These are phyloP conservation scores for Tortrix viridana DNA, from an alignment of 2,888 invertebrate species.

Conservation along the genomic window DNA sequence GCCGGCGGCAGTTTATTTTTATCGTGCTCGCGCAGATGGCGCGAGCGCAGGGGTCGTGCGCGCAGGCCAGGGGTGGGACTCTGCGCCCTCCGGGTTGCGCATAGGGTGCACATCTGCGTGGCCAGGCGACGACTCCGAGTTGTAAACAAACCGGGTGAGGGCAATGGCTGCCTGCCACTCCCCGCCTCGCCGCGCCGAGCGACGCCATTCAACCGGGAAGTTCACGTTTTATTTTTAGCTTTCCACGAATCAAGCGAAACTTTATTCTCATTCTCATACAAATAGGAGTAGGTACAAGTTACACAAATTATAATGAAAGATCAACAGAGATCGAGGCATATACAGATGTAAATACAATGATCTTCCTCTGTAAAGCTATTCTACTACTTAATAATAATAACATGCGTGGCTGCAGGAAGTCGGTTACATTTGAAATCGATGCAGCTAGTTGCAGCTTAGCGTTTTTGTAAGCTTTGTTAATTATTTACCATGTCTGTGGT, in stretches of 20 bases:
- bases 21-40: slow-evolving; percentile 78
- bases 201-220: slow-evolving; percentile 84
- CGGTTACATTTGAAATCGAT: slow-evolving; percentile 15
- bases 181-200: slow-evolving; percentile 67
- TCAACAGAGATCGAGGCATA: not conserved
- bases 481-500: not conserved
- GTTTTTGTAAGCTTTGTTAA: not conserved
- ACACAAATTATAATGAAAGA: not conserved
- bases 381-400: not conserved
- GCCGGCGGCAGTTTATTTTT: slow-evolving; percentile 78
- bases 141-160: slow-evolving; percentile 83
- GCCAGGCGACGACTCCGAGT: slow-evolving; percentile 57
- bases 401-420: slow-evolving; percentile 2
- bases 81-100: slow-evolving; percentile 61
- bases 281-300: slow-evolving; percentile 2
- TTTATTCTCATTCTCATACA: slow-evolving; percentile 45
- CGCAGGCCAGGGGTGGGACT: slow-evolving; percentile 49
- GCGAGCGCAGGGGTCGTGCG: slow-evolving; percentile 68
- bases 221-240: slow-evolving; percentile 82
- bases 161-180: slow-evolving; percentile 81
- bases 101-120: slow-evolving; percentile 67
- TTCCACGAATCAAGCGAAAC: slow-evolving; percentile 66
- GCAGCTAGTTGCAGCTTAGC: not conserved
- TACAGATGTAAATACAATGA: not conserved
- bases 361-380: not conserved